Percentiles rank a stretch among this genome's conserved stretches.
phyloP scores from a whole-genome alignment of 1,140 invertebrate species.

The Belonocnema kinseyi region DNA sequence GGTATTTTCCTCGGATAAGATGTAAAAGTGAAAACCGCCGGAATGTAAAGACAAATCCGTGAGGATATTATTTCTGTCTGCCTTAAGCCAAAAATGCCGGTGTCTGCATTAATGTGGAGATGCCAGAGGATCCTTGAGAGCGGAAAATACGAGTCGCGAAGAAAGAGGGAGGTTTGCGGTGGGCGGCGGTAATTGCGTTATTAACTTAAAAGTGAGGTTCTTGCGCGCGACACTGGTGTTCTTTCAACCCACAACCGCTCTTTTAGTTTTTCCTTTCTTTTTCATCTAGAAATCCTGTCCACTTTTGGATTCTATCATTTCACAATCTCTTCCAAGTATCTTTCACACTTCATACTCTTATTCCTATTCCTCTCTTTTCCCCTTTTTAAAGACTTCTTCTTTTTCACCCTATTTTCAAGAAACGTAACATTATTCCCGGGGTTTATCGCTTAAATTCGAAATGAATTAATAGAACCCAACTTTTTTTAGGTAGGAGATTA shows the following conservation, averaged over 20 bases:
- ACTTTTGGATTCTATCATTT: background rate
- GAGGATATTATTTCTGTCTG: constrained; percentile 22
- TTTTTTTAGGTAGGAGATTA: too few species aligned
- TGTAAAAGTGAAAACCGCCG: constrained; percentile 41
- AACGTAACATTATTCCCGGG: too few species aligned
- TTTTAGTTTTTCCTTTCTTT: background rate
- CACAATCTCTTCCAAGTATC: too few species aligned
- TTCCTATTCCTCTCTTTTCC: too few species aligned
- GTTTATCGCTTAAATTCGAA: too few species aligned
- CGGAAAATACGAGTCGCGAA: constrained; percentile 39
- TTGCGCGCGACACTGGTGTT: constrained; percentile 58
- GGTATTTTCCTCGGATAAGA: constrained; percentile 36
- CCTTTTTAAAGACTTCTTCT: too few species aligned
- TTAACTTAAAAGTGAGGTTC: constrained; percentile 70
- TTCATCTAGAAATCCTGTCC: background rate
- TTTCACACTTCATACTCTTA: too few species aligned
- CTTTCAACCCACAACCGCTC: constrained; percentile 32
- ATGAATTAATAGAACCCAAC: too few species aligned
- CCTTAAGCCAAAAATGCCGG: constrained; percentile 37
- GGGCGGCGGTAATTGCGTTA: constrained; percentile 68
- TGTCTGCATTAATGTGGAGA: constrained; percentile 40
- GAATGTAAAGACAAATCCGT: constrained; percentile 41
- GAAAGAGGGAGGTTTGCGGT: constrained; percentile 50
- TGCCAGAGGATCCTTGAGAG: constrained; percentile 24
- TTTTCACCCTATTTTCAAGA: too few species aligned